Conservation (phyloP, 2,113 vertebrate genomes). For the Vulpes ferrilata region DNA sequence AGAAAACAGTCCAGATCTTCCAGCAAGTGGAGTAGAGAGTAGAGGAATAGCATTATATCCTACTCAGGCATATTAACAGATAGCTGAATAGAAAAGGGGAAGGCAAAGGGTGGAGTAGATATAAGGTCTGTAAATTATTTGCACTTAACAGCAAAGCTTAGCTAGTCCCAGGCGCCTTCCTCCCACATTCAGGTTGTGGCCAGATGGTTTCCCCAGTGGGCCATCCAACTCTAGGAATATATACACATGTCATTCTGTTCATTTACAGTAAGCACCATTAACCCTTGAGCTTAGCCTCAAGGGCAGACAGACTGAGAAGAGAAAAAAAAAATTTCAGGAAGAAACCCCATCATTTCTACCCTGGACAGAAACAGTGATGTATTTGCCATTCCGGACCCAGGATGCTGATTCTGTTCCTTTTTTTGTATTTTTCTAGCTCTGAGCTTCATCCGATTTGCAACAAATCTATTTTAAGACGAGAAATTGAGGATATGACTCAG, state of each 20-base stretch:
- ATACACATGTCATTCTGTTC: slow-evolving; percentile 51
- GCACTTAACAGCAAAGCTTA: slow-evolving; percentile 71
- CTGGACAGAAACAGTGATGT: background rate
- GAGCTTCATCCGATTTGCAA: slow-evolving; percentile 88
- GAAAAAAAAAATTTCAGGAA: background rate
- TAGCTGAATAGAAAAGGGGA: background rate
- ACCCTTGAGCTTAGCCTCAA: slow-evolving; percentile 63
- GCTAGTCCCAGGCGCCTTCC: slow-evolving; percentile 76
- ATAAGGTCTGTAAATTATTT: slow-evolving; percentile 72
- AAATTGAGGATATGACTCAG: slow-evolving; percentile 66
- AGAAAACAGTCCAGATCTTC: background rate
- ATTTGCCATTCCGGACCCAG: slow-evolving; percentile 25
- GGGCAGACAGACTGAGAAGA: slow-evolving; percentile 57
- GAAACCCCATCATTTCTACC: background rate
- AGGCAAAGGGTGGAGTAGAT: background rate
- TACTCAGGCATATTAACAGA: background rate
- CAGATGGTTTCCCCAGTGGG: slow-evolving; percentile 69
- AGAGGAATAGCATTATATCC: background rate
- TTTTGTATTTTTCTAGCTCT: slow-evolving; percentile 87
- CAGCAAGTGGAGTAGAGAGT: background rate
- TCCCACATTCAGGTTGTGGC: slow-evolving; percentile 80
- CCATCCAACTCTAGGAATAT: slow-evolving; percentile 53
- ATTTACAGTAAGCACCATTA: slow-evolving; percentile 80
- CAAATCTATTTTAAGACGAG: slow-evolving; percentile 81
- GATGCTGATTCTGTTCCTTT: slow-evolving; percentile 70